phyloP scores from a whole-genome alignment of 2,888 invertebrate genomes.

The Cryptocephalus primarius region DNA sequence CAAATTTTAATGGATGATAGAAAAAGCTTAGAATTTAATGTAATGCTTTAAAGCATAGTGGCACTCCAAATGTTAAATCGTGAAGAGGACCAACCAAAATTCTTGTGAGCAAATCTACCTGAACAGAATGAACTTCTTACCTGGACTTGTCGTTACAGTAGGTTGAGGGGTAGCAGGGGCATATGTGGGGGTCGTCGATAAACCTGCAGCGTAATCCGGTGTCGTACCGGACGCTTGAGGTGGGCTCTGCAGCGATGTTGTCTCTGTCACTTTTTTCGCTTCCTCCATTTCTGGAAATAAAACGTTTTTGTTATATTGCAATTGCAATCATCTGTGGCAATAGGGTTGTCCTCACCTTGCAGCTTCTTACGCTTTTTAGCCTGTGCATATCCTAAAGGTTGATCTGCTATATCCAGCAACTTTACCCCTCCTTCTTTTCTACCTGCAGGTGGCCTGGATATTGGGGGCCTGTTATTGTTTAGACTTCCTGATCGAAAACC shows the following conservation, averaged over 20 bases:
- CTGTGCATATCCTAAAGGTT: conserved; percentile 72
- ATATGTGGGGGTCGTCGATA: conserved; percentile 47
- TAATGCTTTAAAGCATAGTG: too few species aligned
- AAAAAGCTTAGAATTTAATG: too few species aligned
- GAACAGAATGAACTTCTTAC: background rate
- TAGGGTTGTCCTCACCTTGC: conserved; percentile 44
- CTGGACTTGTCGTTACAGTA: too few species aligned
- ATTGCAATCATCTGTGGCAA: background rate
- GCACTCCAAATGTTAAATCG: too few species aligned
- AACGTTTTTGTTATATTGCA: conserved; percentile 1
- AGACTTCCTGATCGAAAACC: conserved; percentile 49
- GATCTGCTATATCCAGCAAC: conserved; percentile 85
- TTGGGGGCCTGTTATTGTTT: conserved; percentile 42
- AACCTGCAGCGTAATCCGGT: conserved; percentile 76
- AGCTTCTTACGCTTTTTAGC: conserved; percentile 82
- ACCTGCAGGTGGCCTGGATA: conserved; percentile 52
- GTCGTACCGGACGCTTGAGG: conserved; percentile 37
- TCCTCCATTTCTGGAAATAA: conserved; percentile 48
- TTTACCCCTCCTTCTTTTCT: conserved; percentile 89
- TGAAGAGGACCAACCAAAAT: too few species aligned
- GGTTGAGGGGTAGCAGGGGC: conserved; percentile 30
- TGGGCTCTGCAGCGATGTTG: conserved; percentile 31
- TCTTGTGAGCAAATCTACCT: background rate
- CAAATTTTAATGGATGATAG: too few species aligned
- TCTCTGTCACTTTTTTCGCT: conserved; percentile 47